Percentiles rank a stretch among this genome's conserved stretches.
These are phyloP conservation scores for Syncerus caffer DNA, from an alignment of 2,797 vertebrate genomes.

Conservation along the genomic window DNA sequence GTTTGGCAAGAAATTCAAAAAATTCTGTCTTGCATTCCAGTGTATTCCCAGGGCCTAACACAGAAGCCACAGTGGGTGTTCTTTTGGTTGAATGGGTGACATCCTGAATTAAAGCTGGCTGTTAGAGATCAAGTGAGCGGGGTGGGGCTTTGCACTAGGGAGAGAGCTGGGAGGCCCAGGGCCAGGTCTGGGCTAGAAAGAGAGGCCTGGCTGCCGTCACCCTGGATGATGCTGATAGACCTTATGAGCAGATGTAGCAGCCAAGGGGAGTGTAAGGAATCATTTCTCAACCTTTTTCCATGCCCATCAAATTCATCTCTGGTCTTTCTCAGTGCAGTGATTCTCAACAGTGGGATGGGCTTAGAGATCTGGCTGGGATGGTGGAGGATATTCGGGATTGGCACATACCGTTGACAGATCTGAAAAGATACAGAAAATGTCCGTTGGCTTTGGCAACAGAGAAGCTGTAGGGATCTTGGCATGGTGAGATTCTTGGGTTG, in stretches of 20 bases:
- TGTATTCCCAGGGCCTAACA: neutral
- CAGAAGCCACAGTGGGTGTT: neutral
- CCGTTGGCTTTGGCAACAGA: neutral
- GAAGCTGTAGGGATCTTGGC: neutral
- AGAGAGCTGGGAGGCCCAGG: neutral
- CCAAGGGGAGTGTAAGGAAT: neutral
- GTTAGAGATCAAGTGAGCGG: neutral
- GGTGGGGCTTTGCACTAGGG: neutral
- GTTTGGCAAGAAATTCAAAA: neutral
- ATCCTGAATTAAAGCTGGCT: neutral
- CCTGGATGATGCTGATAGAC: neutral
- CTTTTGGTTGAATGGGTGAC: neutral
- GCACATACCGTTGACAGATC: neutral
- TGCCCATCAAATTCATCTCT: neutral
- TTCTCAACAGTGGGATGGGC: neutral
- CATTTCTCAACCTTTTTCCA: neutral
- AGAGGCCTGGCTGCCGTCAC: neutral
- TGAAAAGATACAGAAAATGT: neutral
- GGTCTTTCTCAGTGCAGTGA: neutral
- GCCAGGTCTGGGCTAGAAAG: neutral
- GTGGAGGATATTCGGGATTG: neutral
- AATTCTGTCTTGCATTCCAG: neutral
- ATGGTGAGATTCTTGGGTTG: neutral
- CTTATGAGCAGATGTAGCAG: neutral
- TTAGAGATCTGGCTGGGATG: neutral